Evolutionary conservation across 2,888 invertebrate species (phyloP), one percentile per base, ranked within the genome.

Genomic region (Agrochola litura): DNA sequence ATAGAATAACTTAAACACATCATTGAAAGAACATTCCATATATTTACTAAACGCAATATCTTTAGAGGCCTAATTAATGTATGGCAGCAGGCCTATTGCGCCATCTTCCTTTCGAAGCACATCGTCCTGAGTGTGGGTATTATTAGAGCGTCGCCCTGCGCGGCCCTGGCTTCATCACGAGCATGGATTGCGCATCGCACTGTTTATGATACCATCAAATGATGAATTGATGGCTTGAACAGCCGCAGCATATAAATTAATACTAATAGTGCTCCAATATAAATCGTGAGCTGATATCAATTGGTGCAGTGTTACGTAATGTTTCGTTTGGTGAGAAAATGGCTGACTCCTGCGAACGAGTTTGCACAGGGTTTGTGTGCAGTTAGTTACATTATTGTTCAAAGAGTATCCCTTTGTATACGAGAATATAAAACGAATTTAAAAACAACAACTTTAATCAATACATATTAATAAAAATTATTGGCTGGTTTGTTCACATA

Each of bases 81-180:
- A 41, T 37, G 52, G 56, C 43, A 8, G 25, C 30, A 12, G 58
- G 37, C 10, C 43, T 6, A 66, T 80, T 80, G 63, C 76, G 60
- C 70, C 73, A 76, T 73, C n/a, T 56, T 80, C 84, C 70, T 80
- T 58, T 83, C 73, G 19, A 54, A 56, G 79, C 61, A 63, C 37
- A 12, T 61, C 41, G 70, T 69, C 83, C 83, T 66, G 74, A 41
- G 30, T 54, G 71, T 58, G 72, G 63, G 66, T 64, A 41, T 14
- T 71, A 83, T 83, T 76, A 83, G 84, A 83, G 70, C 70, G 73
- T 41, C 60, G 77, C 43, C 19, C 60, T 22, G 56, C 41, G 66
- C 6, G 78, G 61, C 84, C 84, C 77, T 84, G 84, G 81, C 73
- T 14, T 2, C 75, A 64, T 84, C 83, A 84, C 84, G 84, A 77